Evolutionary conservation across 2,797 vertebrate genomes (phyloP).

Genomic region (Melanotaenia maccullochi): DNA sequence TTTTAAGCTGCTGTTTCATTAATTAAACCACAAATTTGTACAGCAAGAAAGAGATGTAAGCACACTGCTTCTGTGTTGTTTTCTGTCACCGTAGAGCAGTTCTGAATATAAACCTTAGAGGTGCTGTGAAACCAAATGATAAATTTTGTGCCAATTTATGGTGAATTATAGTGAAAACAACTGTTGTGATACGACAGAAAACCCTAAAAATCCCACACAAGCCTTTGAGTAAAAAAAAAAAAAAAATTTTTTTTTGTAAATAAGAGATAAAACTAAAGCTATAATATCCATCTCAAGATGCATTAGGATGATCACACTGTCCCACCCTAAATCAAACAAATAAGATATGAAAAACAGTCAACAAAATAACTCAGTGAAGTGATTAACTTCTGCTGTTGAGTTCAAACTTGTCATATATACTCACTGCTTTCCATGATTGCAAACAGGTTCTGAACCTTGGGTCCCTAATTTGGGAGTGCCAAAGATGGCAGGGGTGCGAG

Average conservation of each 20-base stretch:
- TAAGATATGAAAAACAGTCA: background rate
- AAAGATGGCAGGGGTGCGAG: background rate
- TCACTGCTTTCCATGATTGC: background rate
- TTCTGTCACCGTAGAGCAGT: too few relatives aligned
- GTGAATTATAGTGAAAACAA: background rate
- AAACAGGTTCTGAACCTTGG: background rate
- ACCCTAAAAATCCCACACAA: background rate
- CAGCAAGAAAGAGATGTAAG: too few relatives aligned
- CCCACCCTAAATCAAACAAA: background rate
- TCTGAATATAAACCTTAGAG: background rate
- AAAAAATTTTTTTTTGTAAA: background rate
- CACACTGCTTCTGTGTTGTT: too few relatives aligned
- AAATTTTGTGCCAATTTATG: background rate
- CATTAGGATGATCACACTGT: background rate
- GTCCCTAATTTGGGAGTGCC: too few relatives aligned
- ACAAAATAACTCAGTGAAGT: background rate
- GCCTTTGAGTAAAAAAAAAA: background rate
- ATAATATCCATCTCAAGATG: too few relatives aligned
- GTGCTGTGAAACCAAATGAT: background rate
- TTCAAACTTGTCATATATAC: background rate
- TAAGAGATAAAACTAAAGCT: background rate
- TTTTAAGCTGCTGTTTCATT: constrained; percentile 24
- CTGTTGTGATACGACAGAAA: background rate
- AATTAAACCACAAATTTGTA: background rate
- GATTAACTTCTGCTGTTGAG: background rate